Evolutionary conservation across 2,113 vertebrate genomes (phyloP), one percentile per base, ranked within the genome.

Genomic region (Lasiurus cinereus): DNA sequence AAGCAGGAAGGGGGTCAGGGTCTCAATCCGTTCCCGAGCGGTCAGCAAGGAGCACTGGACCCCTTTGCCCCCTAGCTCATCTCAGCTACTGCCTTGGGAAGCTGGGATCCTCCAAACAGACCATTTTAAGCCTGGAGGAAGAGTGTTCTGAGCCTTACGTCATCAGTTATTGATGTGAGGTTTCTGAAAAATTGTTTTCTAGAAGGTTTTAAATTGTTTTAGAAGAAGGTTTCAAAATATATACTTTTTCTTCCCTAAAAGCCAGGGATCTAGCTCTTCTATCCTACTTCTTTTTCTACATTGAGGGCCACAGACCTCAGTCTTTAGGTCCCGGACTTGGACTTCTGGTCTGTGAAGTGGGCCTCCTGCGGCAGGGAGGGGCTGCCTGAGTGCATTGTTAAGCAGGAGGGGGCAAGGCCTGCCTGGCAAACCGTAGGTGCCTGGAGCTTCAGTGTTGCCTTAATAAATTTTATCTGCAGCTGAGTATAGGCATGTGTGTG

Each of bases 391-490:
- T 3, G 8, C 9, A 0, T 19, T 33, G 15, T 36, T 9, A 59
- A 39, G 33, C 64, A 12, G 70, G 27, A 15, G 16, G 43, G 50
- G 22, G 24, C 43, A 4, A 62, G 56, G 5, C 6, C 69, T 11
- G 18, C 69, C 48, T 5, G 24, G 8, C 0, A 0, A 6, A 4
- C 50, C 4, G 0, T 0, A 4, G 22, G 48, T 2, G 14, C 33
- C 1, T 12, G 76, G 15, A 9, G 29, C 5, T 59, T 48, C 78
- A 19, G 4, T 11, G 8, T 39, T 9, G 73, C 82, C 82, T 89
- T 94, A 97, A 95, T 97, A 97, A 96, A 97, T 13, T 27, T 69
- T 6, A 56, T 21, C 10, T 67, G 48, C 56, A 77, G 36, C 70
- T 24, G 9, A 62, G 7, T 1, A 3, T 15, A 9, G 33, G 2